Base-by-base conservation (phyloP, 1,140 invertebrate genomes). In the Pogonomyrmex californicus region DNA sequence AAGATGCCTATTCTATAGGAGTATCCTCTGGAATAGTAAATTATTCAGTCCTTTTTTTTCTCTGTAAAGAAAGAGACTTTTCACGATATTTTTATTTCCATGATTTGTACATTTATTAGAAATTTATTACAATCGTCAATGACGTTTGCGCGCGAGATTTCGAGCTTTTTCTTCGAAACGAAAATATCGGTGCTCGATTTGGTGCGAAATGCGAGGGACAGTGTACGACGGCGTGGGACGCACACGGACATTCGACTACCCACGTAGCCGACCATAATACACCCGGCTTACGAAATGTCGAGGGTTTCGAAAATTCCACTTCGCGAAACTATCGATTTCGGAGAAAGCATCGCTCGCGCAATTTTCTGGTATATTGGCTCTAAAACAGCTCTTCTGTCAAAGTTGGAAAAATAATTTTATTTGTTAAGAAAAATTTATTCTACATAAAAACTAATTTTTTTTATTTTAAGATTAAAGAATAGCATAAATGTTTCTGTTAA, bases 151-250 rank as follows among this genome's bases (percentile, higher is more conserved):
- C 36, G 17, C 2, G 1, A 41, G 30, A 86, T 86, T 68, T 66
- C 49, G 5, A 44, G 14, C 47, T 58, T 82, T 77, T 47, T 62
- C 60, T 56, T 14, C 2, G 71, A 33, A 83, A 65, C 38, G 78
- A 47, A 82, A 63, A 79, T 44, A 82, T 54, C 78, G 30, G n/a
- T 4, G 41, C 66, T 88, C 54, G n/a, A 90, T 88, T 91, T 77
- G 70, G 79, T 41, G 76, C 30, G 78, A 86, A 81, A 86, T 54
- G 63, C 44, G 76, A 23, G 10, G 65, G 12, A 73, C 56, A 44
- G 33, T 7, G 51, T 23, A 1, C 2, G 41, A 7, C 41, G 7
- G 82, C 90, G 90, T 91, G 62, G 89, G 90, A 62, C 9, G 86
- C 0, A 10, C 47, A 41, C 47, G 78, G 60, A 75, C 54, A 82